These are phyloP conservation scores for Neoitamus cyanurus DNA, from an alignment of 2,888 invertebrate genomes.

Conservation along the genomic window DNA sequence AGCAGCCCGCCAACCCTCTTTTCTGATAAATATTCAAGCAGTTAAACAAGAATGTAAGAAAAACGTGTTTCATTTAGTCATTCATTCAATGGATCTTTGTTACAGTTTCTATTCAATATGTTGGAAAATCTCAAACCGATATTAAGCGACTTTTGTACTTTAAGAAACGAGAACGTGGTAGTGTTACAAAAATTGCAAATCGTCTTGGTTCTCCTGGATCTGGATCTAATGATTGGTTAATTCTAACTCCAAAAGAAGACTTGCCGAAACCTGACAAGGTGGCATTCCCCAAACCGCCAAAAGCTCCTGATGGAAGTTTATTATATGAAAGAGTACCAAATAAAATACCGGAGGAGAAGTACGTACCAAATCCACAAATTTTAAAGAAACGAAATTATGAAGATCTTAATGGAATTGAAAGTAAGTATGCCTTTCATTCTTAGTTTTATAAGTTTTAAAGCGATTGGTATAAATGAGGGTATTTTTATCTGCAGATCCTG, in stretches of 20 bases:
- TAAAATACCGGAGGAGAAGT: conserved; percentile 73
- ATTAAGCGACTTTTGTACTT: conserved; percentile 70
- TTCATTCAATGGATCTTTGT: neutral
- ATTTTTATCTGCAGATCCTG: conserved; percentile 54
- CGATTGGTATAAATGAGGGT: too few relatives aligned
- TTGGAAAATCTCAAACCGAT: conserved; percentile 69
- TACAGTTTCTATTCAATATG: conserved; percentile 72
- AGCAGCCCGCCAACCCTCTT: conserved; percentile 88
- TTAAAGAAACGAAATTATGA: conserved; percentile 90
- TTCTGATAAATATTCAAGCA: conserved; percentile 79
- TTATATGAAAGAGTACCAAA: conserved; percentile 88
- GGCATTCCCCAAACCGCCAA: conserved; percentile 91
- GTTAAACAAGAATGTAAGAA: conserved; percentile 87
- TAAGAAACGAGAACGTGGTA: conserved; percentile 72
- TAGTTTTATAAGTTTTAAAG: neutral
- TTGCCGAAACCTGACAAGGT: conserved; percentile 84
- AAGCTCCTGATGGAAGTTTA: conserved; percentile 88
- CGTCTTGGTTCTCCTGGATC: conserved; percentile 74
- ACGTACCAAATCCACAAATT: conserved; percentile 70
- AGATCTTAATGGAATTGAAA: conserved; percentile 84
- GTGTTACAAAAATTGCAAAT: conserved; percentile 78
- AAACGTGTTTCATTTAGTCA: neutral
- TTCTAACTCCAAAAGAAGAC: conserved; percentile 68
- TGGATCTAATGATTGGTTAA: conserved; percentile 69
- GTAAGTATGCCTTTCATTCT: conserved; percentile 69